Evolutionary conservation across 2,113 vertebrate genomes (phyloP), one percentile per base, ranked within the genome.

Genomic region (Nettapus auritus): DNA sequence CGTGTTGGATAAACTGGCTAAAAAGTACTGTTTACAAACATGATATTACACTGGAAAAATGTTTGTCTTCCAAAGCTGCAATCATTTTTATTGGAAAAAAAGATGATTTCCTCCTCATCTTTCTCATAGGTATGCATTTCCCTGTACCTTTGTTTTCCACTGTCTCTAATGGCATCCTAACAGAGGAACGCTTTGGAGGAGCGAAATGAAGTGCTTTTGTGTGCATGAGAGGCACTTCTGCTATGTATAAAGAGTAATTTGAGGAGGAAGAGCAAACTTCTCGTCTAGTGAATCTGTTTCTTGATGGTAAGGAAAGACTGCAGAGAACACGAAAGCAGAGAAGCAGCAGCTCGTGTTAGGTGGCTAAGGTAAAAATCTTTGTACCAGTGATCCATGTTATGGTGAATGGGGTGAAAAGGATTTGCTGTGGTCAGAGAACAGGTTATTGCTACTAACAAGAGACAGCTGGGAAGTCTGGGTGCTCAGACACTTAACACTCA

Each of bases 391-490:
- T 33, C 14, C 26, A 56, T 74, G 19, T 50, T 73, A 19, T 1
- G 36, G 22, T 23, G 34, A 33, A 3, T 2, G 8, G 4, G 1
- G 8, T 4, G 1, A 8, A 16, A 56, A 67, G 14, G 26, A 62
- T 71, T 66, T 75, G 8, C 66, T 60, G 13, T n/a, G 33, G 6
- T 66, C 60, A 40, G 55, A 75, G 56, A 36, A 82, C 50, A 62
- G 40, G 62, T 60, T 81, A 18, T 22, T 90, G 59, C 22, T 5
- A 6, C 53, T 68, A 23, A 2, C 36, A 76, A 67, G 71, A n/a
- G 48, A 18, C 6, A 14, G 15, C 38, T 73, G 59, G 42, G 18
- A 76, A 71, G 36, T 5, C 0, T 21, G 33, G 4, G 22, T 60
- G 42, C 16, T 55, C 7, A 19, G 50, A 23, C 46, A 25, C 17